These are phyloP conservation scores for Choloepus hoffmanni DNA, from an alignment of 2,113 vertebrate genomes.

Conservation along the genomic window DNA sequence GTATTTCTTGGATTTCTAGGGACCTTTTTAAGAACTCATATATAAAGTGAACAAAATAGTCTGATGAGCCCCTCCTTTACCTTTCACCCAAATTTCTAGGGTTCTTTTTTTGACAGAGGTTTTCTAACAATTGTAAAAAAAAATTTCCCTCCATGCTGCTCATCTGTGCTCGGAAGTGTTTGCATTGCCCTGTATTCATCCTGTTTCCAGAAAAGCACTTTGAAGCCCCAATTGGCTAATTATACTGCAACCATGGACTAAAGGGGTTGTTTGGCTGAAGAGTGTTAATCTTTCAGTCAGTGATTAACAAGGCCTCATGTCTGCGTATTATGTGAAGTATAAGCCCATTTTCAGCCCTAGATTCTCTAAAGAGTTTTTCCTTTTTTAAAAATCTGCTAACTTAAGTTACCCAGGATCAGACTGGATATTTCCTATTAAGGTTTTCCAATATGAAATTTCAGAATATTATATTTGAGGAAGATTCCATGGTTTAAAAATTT, in stretches of 20 bases:
- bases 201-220: neutral
- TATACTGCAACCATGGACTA: neutral
- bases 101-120: conserved; percentile 16
- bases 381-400: neutral
- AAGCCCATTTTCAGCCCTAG: neutral
- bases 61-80: neutral
- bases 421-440: conserved; percentile 16
- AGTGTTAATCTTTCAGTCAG: neutral
- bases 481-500: neutral
- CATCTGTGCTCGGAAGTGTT: neutral
- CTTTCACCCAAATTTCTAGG: neutral
- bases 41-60: neutral
- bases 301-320: neutral
- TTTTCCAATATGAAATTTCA: conserved; percentile 29
- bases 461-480: conserved; percentile 7
- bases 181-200: neutral
- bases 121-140: neutral
- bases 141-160: neutral
- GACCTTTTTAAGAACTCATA: neutral
- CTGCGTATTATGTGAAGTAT: neutral
- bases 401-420: neutral
- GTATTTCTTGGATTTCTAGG: conserved; percentile 49
- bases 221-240: neutral
- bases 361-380: neutral
- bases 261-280: conserved; percentile 23